phyloP scores from a whole-genome alignment of 2,113 vertebrate species.

The Suncus etruscus region DNA sequence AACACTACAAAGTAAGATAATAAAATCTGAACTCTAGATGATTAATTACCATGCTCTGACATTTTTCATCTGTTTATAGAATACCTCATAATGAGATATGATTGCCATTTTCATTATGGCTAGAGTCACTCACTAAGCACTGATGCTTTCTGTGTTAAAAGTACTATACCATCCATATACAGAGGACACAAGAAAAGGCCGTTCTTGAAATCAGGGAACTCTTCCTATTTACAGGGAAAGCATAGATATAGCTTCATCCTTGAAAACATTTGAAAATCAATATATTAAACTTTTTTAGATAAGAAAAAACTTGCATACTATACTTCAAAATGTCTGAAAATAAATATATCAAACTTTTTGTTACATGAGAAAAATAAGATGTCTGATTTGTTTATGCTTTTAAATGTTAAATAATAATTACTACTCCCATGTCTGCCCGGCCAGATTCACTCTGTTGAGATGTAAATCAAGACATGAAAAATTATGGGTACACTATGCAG shows the following conservation, averaged over 20 bases:
- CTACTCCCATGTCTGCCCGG: too few relatives aligned
- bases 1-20: slow-evolving; percentile 46
- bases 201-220: slow-evolving; percentile 22
- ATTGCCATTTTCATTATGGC: slow-evolving; percentile 8
- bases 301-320: not conserved
- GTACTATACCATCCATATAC: slow-evolving; percentile 2
- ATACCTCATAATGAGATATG: slow-evolving; percentile 1
- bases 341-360: not conserved
- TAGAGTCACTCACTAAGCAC: slow-evolving; percentile 30
- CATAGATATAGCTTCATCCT: not conserved
- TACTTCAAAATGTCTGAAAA: not conserved
- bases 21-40: slow-evolving; percentile 45
- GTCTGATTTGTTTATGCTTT: slow-evolving; percentile 4
- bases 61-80: not conserved
- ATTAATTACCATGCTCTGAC: not conserved
- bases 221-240: not conserved
- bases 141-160: slow-evolving; percentile 11
- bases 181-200: not conserved
- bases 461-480: too few relatives aligned
- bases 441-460: too few relatives aligned
- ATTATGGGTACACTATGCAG: too few relatives aligned
- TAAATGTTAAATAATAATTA: too few relatives aligned
- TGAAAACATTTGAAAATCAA: slow-evolving; percentile 10
- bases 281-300: not conserved
- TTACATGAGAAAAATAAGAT: slow-evolving; percentile 25